phyloP scores from a whole-genome alignment of 2,888 invertebrate genomes.

The Ophion slaviceki region DNA sequence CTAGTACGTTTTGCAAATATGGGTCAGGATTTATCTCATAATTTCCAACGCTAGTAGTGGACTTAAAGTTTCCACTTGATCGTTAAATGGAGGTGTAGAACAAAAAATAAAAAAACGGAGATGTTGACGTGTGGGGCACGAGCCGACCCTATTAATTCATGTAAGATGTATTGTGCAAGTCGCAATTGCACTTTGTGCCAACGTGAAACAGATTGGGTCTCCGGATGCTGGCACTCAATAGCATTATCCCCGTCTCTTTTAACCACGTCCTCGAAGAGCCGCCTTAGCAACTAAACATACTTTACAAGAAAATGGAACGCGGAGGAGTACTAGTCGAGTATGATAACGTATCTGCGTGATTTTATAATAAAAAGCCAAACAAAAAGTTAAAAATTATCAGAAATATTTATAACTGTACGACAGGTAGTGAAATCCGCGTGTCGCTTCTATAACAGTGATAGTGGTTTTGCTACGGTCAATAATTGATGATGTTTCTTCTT shows the following conservation, averaged over 20 bases:
- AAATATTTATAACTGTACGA: background rate
- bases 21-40: background rate
- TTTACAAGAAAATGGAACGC: background rate
- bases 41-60: background rate
- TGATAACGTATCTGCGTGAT: background rate
- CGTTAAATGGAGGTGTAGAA: slow-evolving; percentile 25
- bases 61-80: slow-evolving; percentile 8
- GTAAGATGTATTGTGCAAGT: slow-evolving; percentile 68
- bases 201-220: slow-evolving; percentile 48
- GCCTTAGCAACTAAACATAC: background rate
- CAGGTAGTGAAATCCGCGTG: background rate
- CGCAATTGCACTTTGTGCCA: slow-evolving; percentile 60
- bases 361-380: background rate
- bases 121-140: slow-evolving; percentile 62
- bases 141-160: slow-evolving; percentile 71
- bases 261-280: slow-evolving; percentile 34
- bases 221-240: slow-evolving; percentile 51
- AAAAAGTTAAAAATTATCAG: background rate
- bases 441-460: background rate
- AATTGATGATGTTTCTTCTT: slow-evolving; percentile 4
- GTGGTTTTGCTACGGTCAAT: background rate
- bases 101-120: slow-evolving; percentile 41
- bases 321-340: background rate
- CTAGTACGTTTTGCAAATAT: background rate
- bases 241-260: slow-evolving; percentile 52